Evolutionary conservation across 30 jellyfish, hydroid and myxozoan species (phyloP).

Genomic region (Pseudorhiza aurosa): DNA sequence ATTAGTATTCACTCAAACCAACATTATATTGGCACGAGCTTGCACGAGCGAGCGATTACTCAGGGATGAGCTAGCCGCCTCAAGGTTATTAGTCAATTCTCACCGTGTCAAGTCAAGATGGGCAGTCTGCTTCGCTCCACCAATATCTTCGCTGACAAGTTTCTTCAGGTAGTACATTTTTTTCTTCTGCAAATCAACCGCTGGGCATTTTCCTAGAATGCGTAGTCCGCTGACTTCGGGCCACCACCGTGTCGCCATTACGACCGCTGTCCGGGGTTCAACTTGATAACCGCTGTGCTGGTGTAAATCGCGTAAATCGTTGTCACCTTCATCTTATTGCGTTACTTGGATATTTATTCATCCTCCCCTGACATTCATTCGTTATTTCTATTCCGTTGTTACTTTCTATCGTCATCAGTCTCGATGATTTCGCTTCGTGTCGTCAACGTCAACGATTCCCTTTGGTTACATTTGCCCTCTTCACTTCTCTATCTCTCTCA

Average conservation of each 20-base stretch:
- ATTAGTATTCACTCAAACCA: slow-evolving; percentile 20
- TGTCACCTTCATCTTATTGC: neutral
- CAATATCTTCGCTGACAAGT: slow-evolving; percentile 28
- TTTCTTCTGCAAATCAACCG: slow-evolving; percentile 1
- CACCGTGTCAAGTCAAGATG: slow-evolving; percentile 16
- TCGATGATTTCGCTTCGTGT: too few species aligned
- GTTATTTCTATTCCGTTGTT: neutral
- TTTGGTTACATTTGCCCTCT: too few species aligned
- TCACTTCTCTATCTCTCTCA: too few species aligned
- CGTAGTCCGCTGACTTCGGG: slow-evolving; percentile 19
- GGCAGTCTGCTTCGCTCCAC: slow-evolving; percentile 29
- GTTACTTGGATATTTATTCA: neutral
- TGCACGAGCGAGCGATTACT: slow-evolving; percentile 57
- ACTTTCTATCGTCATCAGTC: too few species aligned
- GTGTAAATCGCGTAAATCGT: neutral
- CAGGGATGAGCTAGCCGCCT: slow-evolving; percentile 11
- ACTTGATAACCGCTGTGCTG: slow-evolving; percentile 50
- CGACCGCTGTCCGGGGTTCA: slow-evolving; percentile 52
- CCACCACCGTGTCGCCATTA: slow-evolving; percentile 23
- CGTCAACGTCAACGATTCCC: too few species aligned
- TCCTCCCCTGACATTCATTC: slow-evolving; percentile 3
- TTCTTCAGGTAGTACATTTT: slow-evolving; percentile 29
- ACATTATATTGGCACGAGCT: slow-evolving; percentile 54
- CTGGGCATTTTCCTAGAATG: slow-evolving; percentile 4
- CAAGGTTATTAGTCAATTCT: neutral